phyloP scores from a whole-genome alignment of 2,888 invertebrate genomes.

The Chloromyia formosa region DNA sequence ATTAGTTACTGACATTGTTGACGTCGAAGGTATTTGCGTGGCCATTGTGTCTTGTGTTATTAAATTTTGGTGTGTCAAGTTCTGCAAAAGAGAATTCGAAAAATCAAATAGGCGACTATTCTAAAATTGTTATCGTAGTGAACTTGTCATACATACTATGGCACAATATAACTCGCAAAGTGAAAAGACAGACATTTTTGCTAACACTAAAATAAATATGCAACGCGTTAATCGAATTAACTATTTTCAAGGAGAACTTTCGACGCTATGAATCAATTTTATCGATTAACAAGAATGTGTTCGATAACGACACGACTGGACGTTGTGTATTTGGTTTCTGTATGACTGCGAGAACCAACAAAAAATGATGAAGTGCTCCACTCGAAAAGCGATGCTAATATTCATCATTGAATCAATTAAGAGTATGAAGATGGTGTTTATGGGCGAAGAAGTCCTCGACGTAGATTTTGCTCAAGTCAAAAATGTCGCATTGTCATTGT shows the following conservation, averaged over 20 bases:
- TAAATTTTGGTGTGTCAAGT: conserved; percentile 17
- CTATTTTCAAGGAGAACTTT: neutral
- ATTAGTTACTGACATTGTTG: conserved; percentile 41
- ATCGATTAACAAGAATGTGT: conserved; percentile 5
- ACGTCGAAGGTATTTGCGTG: conserved; percentile 53
- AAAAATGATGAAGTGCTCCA: neutral
- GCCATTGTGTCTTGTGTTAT: conserved; percentile 47
- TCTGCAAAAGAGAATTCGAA: conserved; percentile 11
- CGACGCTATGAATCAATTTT: conserved; percentile 24
- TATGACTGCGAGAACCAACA: neutral
- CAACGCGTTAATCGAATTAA: conserved; percentile 17
- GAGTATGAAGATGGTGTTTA: too few relatives aligned
- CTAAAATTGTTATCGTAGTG: neutral
- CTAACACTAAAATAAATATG: conserved; percentile 1
- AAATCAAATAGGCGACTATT: neutral
- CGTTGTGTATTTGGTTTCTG: neutral
- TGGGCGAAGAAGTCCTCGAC: too few relatives aligned
- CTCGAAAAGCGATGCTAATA: neutral
- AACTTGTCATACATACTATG: neutral
- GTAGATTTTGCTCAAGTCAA: too few relatives aligned
- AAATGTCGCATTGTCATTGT: too few relatives aligned
- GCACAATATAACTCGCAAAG: conserved; percentile 22
- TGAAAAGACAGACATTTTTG: conserved; percentile 21
- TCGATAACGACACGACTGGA: neutral
- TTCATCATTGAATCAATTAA: too few relatives aligned